phyloP scores from a whole-genome alignment of 2,113 vertebrate species.

The Leiothrix lutea region DNA sequence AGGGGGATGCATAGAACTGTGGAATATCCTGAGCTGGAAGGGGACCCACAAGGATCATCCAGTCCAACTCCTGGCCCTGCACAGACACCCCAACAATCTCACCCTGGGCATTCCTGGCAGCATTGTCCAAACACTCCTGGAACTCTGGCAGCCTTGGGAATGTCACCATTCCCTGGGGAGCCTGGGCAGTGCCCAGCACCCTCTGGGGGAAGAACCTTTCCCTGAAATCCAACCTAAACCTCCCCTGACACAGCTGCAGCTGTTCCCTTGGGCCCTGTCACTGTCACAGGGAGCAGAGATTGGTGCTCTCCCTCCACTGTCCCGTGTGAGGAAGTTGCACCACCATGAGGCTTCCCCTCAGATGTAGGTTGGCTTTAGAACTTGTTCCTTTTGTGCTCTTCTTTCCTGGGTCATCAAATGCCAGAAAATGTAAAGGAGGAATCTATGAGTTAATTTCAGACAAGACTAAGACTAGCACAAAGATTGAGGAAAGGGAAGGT shows the following conservation, averaged over 20 bases:
- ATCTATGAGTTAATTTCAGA: not conserved
- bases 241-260: accelerated
- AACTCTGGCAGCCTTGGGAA: not conserved
- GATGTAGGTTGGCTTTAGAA: not conserved
- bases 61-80: not conserved
- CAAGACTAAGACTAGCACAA: not conserved
- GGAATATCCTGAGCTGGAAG: not conserved
- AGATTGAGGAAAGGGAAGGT: not conserved
- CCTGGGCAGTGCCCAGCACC: not conserved
- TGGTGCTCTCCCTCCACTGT: not conserved
- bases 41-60: not conserved
- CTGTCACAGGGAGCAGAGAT: not conserved
- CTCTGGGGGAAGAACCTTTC: not conserved
- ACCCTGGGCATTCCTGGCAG: accelerated
- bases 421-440: not conserved
- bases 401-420: not conserved
- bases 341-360: not conserved
- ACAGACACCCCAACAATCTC: not conserved
- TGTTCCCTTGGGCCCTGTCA: accelerated
- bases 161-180: not conserved
- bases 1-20: not conserved
- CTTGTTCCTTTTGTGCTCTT: not conserved
- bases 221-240: accelerated
- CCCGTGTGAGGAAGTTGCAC: not conserved
- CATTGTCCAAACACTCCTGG: accelerated